These are phyloP conservation scores for Linyphia triangularis DNA, from an alignment of 2,888 invertebrate genomes.

Conservation along the genomic window DNA sequence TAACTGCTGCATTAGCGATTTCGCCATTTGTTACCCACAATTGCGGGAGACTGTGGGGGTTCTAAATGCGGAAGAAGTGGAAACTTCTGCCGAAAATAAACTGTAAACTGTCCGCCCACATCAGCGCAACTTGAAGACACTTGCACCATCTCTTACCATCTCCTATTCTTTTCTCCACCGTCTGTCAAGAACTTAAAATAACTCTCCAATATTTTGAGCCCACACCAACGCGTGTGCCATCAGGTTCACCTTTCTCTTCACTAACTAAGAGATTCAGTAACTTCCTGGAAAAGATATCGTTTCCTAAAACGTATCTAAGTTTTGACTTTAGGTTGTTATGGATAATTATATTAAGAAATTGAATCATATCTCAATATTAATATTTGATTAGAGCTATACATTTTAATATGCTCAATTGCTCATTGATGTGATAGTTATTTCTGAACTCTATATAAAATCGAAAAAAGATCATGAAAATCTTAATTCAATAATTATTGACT, in stretches of 20 bases:
- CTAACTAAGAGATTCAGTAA: not conserved
- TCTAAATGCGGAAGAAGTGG: slow-evolving; percentile 46
- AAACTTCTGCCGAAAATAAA: slow-evolving; percentile 48
- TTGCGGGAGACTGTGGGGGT: not conserved
- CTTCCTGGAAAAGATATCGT: not conserved
- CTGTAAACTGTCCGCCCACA: slow-evolving; percentile 40
- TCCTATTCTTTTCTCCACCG: not conserved
- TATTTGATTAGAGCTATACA: too few relatives aligned
- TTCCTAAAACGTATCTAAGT: not conserved
- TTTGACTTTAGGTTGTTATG: not conserved
- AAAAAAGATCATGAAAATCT: too few relatives aligned
- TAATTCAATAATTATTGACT: too few relatives aligned
- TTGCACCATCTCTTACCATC: slow-evolving; percentile 30
- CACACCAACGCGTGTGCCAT: slow-evolving; percentile 33
- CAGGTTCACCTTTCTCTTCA: slow-evolving; percentile 52
- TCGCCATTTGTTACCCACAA: not conserved
- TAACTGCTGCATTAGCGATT: not conserved
- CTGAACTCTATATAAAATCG: too few relatives aligned
- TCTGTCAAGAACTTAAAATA: slow-evolving; percentile 63
- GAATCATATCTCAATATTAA: too few relatives aligned
- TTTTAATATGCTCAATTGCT: too few relatives aligned
- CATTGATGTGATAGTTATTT: too few relatives aligned
- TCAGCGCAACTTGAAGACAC: not conserved
- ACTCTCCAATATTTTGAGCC: slow-evolving; percentile 25
- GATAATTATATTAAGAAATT: too few relatives aligned